These are phyloP conservation scores for Catalaphyllia jardinei DNA, from an alignment of 64 coral and sea anemone species.

Conservation along the genomic window DNA sequence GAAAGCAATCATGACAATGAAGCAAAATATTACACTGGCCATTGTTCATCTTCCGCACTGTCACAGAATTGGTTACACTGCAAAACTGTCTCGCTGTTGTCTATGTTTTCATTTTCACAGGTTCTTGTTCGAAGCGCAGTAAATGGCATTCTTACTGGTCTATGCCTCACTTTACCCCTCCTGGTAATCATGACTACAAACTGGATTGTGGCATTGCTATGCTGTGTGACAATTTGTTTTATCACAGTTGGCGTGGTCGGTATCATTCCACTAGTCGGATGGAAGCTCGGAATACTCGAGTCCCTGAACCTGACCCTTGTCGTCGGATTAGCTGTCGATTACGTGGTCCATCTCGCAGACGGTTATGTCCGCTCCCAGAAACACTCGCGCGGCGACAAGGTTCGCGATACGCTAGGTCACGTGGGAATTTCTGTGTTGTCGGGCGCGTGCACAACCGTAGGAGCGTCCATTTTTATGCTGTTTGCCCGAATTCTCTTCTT, in stretches of 20 bases:
- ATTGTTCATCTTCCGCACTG: too few species aligned
- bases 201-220: slow-evolving; percentile 47
- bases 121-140: slow-evolving; percentile 57
- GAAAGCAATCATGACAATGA: too few species aligned
- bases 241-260: slow-evolving; percentile 53
- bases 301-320: slow-evolving; percentile 70
- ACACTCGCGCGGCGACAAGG: slow-evolving; percentile 12
- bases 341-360: slow-evolving; percentile 71
- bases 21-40: too few species aligned
- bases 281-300: slow-evolving; percentile 71
- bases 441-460: slow-evolving; percentile 63
- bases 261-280: slow-evolving; percentile 58
- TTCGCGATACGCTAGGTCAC: slow-evolving; percentile 53
- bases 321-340: slow-evolving; percentile 74
- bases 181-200: slow-evolving; percentile 57
- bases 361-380: slow-evolving; percentile 26
- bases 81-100: not conserved
- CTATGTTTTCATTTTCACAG: not conserved
- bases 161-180: slow-evolving; percentile 34
- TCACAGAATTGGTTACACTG: too few species aligned
- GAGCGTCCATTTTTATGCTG: slow-evolving; percentile 64
- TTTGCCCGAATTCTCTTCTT: slow-evolving; percentile 59
- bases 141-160: slow-evolving; percentile 53
- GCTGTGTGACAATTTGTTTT: slow-evolving; percentile 42
- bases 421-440: slow-evolving; percentile 72